Evolutionary conservation across 2,113 vertebrate species (phyloP), one percentile per base, ranked within the genome.

Genomic region (Austrofundulus limnaeus): DNA sequence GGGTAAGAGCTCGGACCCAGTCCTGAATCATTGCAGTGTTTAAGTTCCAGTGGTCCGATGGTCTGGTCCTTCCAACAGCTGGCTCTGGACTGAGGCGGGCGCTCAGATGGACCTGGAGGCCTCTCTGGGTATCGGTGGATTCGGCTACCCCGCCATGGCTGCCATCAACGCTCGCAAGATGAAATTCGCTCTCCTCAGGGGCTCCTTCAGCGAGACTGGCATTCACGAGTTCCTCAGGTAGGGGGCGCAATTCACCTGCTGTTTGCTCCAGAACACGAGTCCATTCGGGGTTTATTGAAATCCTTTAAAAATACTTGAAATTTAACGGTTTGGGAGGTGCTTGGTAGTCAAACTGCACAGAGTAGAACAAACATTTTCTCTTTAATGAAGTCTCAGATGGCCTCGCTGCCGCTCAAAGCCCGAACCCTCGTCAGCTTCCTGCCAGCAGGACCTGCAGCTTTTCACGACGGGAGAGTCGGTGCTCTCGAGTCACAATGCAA

Each of bases 91-190:
- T 5, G 97, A 99, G 85, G 95, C 95, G 1, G 96, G 96, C 8
- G 92, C 94, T 66, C 97, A 99, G 82, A 82, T 92, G 74, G 94
- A 95, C 0, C 92, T 99, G n/a, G 97, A 99, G 88, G 80, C 77
- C 0, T 88, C 96, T 0, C 62, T 99, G 70, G 97, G 97, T 5
- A 98, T 99, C 0, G 96, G 96, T n/a, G 96, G 97, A 3, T 98
- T 99, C 16, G 96, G 95, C 0, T 99, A 98, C 75, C 97, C 97
- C 0, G 96, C 96, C 64, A 98, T 99, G 96, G 95, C 96, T 0
- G 96, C 97, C 66, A 87, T 99, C 61, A 98, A 99, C 49, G 85
- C 94, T 1, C 94, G 96, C 70, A 99, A 98, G 85, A 98, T 97
- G 95, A 99, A 99, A 37, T 98, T 96, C 56, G 95, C 97, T 14